These are phyloP conservation scores for Orchesella flavescens DNA, from an alignment of 2,888 invertebrate species.

Conservation along the genomic window DNA sequence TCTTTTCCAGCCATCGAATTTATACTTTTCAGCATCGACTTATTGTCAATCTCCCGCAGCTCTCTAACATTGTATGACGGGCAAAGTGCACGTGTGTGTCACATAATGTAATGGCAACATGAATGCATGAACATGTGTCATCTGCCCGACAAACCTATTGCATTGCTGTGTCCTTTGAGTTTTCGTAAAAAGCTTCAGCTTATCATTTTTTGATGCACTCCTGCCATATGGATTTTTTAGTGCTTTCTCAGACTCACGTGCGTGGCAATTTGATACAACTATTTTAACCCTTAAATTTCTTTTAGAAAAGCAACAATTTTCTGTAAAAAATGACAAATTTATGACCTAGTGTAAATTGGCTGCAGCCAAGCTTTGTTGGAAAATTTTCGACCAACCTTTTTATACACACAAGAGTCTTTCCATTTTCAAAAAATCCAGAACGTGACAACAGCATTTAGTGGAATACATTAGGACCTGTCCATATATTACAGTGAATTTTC, in stretches of 20 bases:
- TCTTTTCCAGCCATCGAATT: neutral
- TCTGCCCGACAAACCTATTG: neutral
- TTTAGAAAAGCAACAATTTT: slow-evolving; percentile 3
- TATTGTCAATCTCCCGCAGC: slow-evolving; percentile 25
- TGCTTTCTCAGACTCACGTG: slow-evolving; percentile 34
- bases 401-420: neutral
- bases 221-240: too few relatives aligned
- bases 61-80: slow-evolving; percentile 50
- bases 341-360: slow-evolving; percentile 54
- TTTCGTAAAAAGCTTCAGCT: slow-evolving; percentile 3
- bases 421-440: neutral
- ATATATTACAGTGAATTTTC: slow-evolving; percentile 16
- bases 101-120: slow-evolving; percentile 25
- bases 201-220: neutral
- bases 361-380: neutral
- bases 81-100: slow-evolving; percentile 59
- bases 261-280: slow-evolving; percentile 53
- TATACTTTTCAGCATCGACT: neutral
- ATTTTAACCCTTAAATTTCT: slow-evolving; percentile 25
- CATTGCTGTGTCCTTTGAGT: neutral
- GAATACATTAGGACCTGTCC: slow-evolving; percentile 37
- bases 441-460: slow-evolving; percentile 33
- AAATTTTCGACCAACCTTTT: neutral
- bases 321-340: slow-evolving; percentile 46
- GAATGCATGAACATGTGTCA: slow-evolving; percentile 32